These are phyloP conservation scores for Erythrocercus mccallii DNA, from an alignment of 2,113 vertebrate genomes.

Conservation along the genomic window DNA sequence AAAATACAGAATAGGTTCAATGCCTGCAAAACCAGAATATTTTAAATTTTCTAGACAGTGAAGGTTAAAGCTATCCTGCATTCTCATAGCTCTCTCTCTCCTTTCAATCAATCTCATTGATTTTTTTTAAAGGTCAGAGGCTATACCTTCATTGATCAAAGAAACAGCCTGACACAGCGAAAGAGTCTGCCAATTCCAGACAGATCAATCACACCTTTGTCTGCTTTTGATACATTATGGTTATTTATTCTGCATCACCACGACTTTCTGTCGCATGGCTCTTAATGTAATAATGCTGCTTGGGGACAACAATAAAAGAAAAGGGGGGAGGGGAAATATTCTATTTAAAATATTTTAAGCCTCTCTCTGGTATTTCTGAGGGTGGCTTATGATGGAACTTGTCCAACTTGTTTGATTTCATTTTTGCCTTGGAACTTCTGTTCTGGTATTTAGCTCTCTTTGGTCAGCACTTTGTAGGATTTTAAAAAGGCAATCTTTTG, in stretches of 20 bases:
- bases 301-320: background rate
- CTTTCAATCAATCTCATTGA: slow-evolving; percentile 86
- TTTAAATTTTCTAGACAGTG: slow-evolving; percentile 70
- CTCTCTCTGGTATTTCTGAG: slow-evolving; percentile 3
- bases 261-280: slow-evolving; percentile 71
- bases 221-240: slow-evolving; percentile 83
- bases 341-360: slow-evolving; percentile 29
- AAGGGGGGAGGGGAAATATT: background rate
- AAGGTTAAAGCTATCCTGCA: slow-evolving; percentile 78
- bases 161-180: slow-evolving; percentile 88
- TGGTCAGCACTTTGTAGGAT: background rate
- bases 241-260: slow-evolving; percentile 83
- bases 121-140: slow-evolving; percentile 87
- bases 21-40: slow-evolving; percentile 18
- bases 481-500: background rate
- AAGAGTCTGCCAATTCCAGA: slow-evolving; percentile 83
- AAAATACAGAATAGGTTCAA: slow-evolving; percentile 6
- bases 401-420: slow-evolving; percentile 15
- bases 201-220: slow-evolving; percentile 88
- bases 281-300: slow-evolving; percentile 59
- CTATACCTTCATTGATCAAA: slow-evolving; percentile 84
- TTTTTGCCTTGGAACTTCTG: slow-evolving; percentile 37
- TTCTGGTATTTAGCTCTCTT: slow-evolving; percentile 28
- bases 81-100: slow-evolving; percentile 78
- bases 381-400: slow-evolving; percentile 34